Conservation (phyloP, 2,888 invertebrate species). For the Branchipolynoe longqiensis region DNA sequence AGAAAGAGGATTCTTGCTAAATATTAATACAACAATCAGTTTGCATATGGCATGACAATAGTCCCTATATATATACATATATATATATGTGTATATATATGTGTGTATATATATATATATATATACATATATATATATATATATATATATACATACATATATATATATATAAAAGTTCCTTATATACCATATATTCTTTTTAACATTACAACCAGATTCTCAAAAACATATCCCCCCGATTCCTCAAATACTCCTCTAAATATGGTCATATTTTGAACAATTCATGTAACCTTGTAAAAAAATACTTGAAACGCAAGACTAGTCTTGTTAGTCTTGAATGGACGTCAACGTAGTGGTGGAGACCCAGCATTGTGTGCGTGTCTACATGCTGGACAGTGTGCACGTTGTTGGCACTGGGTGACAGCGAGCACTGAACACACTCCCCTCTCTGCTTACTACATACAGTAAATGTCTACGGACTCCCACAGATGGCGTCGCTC, state of each 20-base stretch:
- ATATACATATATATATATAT: slow-evolving; percentile 21
- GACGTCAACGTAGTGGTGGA: slow-evolving; percentile 30
- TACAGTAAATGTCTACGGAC: not conserved
- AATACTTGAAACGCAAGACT: slow-evolving; percentile 41
- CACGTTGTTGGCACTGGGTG: not conserved
- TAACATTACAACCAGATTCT: not conserved
- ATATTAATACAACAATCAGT: not conserved
- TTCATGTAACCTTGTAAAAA: slow-evolving; percentile 40
- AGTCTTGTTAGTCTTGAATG: slow-evolving; percentile 23
- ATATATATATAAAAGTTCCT: not conserved
- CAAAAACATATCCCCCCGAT: not conserved
- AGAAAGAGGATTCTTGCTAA: not conserved
- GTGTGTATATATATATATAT: slow-evolving; percentile 41
- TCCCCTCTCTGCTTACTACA: not conserved
- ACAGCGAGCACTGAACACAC: not conserved
- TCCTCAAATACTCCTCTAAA: not conserved
- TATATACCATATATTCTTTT: not conserved
- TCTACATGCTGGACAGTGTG: not conserved
- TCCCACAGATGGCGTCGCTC: too few species aligned
- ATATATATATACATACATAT: not conserved
- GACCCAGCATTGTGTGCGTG: not conserved
- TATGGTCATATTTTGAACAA: not conserved
- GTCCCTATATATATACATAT: not conserved
- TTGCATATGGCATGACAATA: not conserved
- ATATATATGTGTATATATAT: not conserved